These are phyloP conservation scores for Caretta caretta DNA, from an alignment of 2,113 vertebrate genomes.

Conservation along the genomic window DNA sequence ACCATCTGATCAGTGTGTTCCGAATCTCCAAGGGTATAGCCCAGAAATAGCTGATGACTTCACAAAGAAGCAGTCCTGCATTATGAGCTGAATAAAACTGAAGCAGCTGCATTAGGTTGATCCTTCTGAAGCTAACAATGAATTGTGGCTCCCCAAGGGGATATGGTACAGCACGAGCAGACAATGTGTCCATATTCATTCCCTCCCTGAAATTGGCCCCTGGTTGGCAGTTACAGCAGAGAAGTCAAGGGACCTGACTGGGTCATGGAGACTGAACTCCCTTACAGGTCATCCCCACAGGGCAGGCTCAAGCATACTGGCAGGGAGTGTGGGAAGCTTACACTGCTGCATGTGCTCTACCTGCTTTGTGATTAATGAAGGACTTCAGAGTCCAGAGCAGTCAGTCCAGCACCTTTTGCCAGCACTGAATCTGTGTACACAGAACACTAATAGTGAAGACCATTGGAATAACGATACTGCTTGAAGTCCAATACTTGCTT, in stretches of 20 bases:
- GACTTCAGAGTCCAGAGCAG: conserved; percentile 63
- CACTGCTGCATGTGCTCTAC: conserved; percentile 16
- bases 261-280: neutral
- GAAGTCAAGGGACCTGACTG: neutral
- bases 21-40: conserved; percentile 74
- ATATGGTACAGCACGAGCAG: neutral
- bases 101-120: conserved; percentile 73
- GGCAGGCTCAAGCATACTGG: neutral
- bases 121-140: conserved; percentile 66
- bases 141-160: conserved; percentile 65
- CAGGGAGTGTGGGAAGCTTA: conserved; percentile 5
- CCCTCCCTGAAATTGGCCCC: neutral
- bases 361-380: conserved; percentile 45
- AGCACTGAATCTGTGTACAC: neutral
- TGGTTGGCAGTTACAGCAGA: neutral
- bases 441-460: conserved; percentile 6
- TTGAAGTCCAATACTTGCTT: conserved; percentile 47
- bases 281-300: neutral
- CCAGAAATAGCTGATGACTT: conserved; percentile 77
- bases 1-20: conserved; percentile 64
- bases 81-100: conserved; percentile 72
- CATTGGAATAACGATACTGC: neutral
- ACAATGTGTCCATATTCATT: neutral
- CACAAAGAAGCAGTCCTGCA: conserved; percentile 61
- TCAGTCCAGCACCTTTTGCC: conserved; percentile 50